A percentile compares a stretch with the other conserved stretches of the same genome.
Conservation (phyloP, 35 echinoderm and acorn worm species). For the Amphiura filiformis region DNA sequence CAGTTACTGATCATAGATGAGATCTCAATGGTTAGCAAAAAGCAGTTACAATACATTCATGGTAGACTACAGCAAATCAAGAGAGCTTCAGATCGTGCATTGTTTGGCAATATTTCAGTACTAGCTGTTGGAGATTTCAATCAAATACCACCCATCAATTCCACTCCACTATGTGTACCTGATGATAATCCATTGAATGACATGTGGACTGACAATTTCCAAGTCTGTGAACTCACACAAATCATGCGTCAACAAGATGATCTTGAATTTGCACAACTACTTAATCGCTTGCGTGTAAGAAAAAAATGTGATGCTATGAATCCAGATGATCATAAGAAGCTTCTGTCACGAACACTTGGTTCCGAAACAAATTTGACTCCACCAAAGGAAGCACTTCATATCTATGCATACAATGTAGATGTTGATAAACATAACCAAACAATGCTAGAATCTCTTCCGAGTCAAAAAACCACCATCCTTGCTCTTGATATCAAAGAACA, state of each 20-base stretch:
- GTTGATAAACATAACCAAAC: slow-evolving; percentile 32
- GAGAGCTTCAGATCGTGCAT: background rate
- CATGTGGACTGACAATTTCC: slow-evolving; percentile 19
- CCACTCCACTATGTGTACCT: background rate
- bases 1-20: background rate
- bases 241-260: no score
- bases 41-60: slow-evolving; percentile 50
- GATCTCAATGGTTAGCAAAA: slow-evolving; percentile 11
- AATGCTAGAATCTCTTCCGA: background rate
- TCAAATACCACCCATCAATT: slow-evolving; percentile 40
- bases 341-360: background rate
- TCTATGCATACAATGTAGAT: slow-evolving; percentile 48
- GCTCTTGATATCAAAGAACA: background rate
- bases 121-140: slow-evolving; percentile 52
- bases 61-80: slow-evolving; percentile 53
- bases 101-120: slow-evolving; percentile 62
- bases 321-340: background rate
- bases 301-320: background rate
- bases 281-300: slow-evolving; percentile 3
- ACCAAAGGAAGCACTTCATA: slow-evolving; percentile 25
- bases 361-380: background rate
- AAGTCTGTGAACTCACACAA: background rate
- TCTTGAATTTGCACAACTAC: slow-evolving; percentile 33
- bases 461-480: background rate
- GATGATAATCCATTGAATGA: background rate